Evolutionary conservation across 2,888 invertebrate genomes (phyloP).

Genomic region (Caenorhabditis sp.): DNA sequence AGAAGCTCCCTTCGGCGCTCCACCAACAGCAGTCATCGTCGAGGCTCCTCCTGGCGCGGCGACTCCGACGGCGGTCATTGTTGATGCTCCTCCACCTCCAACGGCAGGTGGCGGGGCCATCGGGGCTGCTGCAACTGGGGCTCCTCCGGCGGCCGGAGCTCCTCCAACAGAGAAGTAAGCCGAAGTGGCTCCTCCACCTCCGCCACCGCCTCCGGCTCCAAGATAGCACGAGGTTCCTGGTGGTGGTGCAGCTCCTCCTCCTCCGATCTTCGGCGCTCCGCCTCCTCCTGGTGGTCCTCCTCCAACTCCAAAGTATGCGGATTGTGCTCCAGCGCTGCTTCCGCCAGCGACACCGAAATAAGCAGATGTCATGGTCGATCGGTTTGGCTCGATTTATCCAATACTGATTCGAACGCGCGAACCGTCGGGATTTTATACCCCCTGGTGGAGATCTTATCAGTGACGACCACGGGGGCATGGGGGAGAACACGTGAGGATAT

Average conservation of each 20-base stretch:
- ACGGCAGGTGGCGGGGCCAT: slow-evolving; percentile 42
- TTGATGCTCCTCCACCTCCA: slow-evolving; percentile 58
- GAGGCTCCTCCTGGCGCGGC: slow-evolving; percentile 63
- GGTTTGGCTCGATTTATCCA: slow-evolving; percentile 24
- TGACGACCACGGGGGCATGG: neutral
- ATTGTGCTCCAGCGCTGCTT: slow-evolving; percentile 57
- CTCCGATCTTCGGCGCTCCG: slow-evolving; percentile 71
- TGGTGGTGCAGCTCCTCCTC: slow-evolving; percentile 65
- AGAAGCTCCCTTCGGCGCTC: slow-evolving; percentile 59
- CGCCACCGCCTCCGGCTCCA: slow-evolving; percentile 59
- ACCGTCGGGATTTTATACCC: slow-evolving; percentile 18
- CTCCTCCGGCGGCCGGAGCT: slow-evolving; percentile 45
- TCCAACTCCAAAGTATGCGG: slow-evolving; percentile 57
- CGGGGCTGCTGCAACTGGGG: slow-evolving; percentile 28
- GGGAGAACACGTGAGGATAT: too few species aligned
- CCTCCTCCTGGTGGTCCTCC: slow-evolving; percentile 52
- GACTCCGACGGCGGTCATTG: slow-evolving; percentile 72
- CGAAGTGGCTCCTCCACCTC: slow-evolving; percentile 60
- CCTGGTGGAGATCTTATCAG: slow-evolving; percentile 21
- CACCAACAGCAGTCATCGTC: slow-evolving; percentile 73
- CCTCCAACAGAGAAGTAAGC: slow-evolving; percentile 58
- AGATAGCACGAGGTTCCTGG: slow-evolving; percentile 48
- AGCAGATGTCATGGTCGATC: slow-evolving; percentile 63
- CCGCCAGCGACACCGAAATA: slow-evolving; percentile 71
- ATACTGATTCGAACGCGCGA: slow-evolving; percentile 12